Evolutionary conservation across 2,888 invertebrate genomes (phyloP), one percentile per base, ranked within the genome.

Genomic region (Seira ritae): DNA sequence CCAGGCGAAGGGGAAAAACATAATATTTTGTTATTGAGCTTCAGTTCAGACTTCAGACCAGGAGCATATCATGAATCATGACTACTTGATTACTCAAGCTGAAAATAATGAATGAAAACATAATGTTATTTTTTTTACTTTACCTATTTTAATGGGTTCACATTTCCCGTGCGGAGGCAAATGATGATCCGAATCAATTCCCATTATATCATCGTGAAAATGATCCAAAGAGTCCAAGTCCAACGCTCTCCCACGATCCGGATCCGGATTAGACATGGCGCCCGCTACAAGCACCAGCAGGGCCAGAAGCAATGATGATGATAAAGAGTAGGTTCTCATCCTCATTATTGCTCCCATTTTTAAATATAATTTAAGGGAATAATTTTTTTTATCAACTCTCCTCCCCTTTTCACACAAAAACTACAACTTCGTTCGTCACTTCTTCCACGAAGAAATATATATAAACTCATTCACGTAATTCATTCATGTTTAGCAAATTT

Each of bases 81-180:
- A n/a, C n/a, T n/a, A n/a, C n/a, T n/a, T n/a, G 31, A 31, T 31
- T 8, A 31, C 8, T 31, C 31, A 31, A 31, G 31, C 31, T 71
- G 50, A 19, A 70, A 17, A 31, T 42, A 24, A 22, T 42, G 46
- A 70, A 42, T 12, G 42, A 71, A 24, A 50, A 60, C 19, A 60
- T 17, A 22, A 55, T 60, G 17, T 65, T 10, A 10, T 15, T 67
- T 22, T 31, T 17, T 2, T 4, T 4, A 31, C 31, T 79, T 85
- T 80, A 86, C 86, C 84, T 19, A 86, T 82, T 85, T 85, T 85
- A 37, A 87, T 87, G 50, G 87, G 85, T 71, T 85, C 85, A 71
- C 87, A 87, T 46, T 68, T 83, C 68, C 76, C 84, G 72, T 84
- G 87, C n/a, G 82, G 71, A 50, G 79, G 82, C 22, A 77, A 20